phyloP scores from a whole-genome alignment of 2,797 vertebrate species.

The Sylvilagus floridanus region DNA sequence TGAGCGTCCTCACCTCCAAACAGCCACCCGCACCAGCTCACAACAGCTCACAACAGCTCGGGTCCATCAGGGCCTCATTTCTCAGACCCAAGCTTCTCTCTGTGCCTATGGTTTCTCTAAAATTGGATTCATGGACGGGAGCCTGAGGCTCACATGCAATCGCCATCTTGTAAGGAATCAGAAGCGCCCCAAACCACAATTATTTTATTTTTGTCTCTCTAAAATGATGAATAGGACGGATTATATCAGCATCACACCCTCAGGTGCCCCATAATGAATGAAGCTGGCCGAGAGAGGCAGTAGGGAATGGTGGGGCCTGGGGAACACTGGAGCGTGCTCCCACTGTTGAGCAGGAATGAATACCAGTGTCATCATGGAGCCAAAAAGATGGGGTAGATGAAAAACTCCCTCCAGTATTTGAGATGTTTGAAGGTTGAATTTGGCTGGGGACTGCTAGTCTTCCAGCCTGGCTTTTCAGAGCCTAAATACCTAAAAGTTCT shows the following conservation, averaged over 20 bases:
- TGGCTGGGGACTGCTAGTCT: neutral
- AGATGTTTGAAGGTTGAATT: neutral
- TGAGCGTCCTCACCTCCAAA: no score
- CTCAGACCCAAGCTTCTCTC: no score
- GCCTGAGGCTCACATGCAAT: no score
- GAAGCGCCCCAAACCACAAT: neutral
- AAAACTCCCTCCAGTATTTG: neutral
- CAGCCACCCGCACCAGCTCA: no score
- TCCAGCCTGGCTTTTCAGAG: neutral
- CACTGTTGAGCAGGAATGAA: neutral
- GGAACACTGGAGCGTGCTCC: rapidly evolving
- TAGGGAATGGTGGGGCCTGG: neutral
- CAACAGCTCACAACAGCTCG: no score
- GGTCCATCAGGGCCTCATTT: no score
- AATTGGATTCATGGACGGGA: no score
- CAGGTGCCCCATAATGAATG: neutral
- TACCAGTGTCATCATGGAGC: neutral
- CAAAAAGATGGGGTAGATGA: neutral
- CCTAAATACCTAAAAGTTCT: neutral
- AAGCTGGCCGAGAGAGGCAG: neutral
- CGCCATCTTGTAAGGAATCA: no score
- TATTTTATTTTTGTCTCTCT: neutral
- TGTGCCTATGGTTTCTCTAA: no score
- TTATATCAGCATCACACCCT: neutral
- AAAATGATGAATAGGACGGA: neutral